Base-by-base conservation (phyloP, 1,140 invertebrate genomes). In the Leptinotarsa texana region DNA sequence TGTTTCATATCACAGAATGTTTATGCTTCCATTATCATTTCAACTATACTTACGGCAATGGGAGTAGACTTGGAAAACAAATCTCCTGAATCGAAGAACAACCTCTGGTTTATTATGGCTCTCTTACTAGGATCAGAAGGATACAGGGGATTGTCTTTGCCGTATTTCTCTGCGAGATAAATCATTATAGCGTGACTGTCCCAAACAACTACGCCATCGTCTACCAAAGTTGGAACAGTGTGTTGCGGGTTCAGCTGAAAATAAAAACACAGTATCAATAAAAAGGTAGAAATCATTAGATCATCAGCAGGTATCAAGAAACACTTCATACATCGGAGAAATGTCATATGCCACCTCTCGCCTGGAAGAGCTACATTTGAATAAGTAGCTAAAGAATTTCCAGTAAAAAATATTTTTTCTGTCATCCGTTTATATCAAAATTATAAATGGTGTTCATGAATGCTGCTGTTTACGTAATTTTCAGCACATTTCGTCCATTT, bases 191-290 rank as follows among this genome's bases (percentile, higher is more conserved):
- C 89, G 74, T 89, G 88, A 81, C 91, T 91, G 78, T 89, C 89
- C 83, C 85, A 87, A 65, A 89, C 78, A 71, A 89, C 86, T 63
- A 89, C 90, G 33, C 88, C 91, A 76, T 88, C 87, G 76, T 92
- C 91, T 79, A 90, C 89, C 75, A 93, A 83, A 3, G 90, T 91
- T 5, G 92, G 92, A 75, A 93, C 86, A 3, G 90, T 90, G 74
- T 92, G 91, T 80, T 91, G 89, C 13, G 90, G 90, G 85, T 92
- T 92, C 72, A 89, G 83, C 87, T 86, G 76, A 73, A 86, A 74
- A 71, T 63, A 3, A 68, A 71, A 69, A 18, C 15, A 72, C 15
- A 62, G 15, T 21, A 69, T 17, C 1, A 42, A 69, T 49, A 33
- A 69, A 69, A 3, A 47, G 15, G 24, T 69, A n/a, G 2, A 17